phyloP scores from a whole-genome alignment of 2,113 vertebrate species.

The Dicentrarchus labrax region DNA sequence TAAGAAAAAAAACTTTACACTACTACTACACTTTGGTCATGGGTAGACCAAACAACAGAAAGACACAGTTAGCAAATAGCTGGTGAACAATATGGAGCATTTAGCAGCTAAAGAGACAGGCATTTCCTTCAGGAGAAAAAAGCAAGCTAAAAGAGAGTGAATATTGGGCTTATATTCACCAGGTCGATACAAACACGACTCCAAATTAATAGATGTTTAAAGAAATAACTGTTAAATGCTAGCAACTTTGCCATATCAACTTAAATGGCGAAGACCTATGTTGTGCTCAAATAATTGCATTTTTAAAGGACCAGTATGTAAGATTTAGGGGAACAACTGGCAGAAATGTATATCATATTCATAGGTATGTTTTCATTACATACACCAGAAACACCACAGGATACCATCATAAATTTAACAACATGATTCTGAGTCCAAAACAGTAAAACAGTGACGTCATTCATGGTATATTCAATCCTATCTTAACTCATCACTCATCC shows the following conservation, averaged over 20 bases:
- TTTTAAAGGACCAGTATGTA: too few species aligned
- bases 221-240: neutral
- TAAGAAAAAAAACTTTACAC: neutral
- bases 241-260: neutral
- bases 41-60: neutral
- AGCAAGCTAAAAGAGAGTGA: neutral
- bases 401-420: neutral
- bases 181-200: neutral
- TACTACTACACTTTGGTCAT: too few species aligned
- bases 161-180: too few species aligned
- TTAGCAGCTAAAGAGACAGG: neutral
- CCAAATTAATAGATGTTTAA: neutral
- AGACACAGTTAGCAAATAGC: neutral
- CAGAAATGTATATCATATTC: too few species aligned
- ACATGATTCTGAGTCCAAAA: neutral
- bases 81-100: neutral
- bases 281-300: too few species aligned
- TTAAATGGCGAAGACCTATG: too few species aligned
- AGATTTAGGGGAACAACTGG: too few species aligned
- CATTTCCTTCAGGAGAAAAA: neutral
- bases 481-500: neutral
- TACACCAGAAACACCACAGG: neutral
- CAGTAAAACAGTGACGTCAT: neutral
- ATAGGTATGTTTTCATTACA: neutral
- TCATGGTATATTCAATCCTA: slow-evolving; percentile 10